These are phyloP conservation scores for Rallus crepitans DNA, from an alignment of 2,797 vertebrate genomes.

Conservation along the genomic window DNA sequence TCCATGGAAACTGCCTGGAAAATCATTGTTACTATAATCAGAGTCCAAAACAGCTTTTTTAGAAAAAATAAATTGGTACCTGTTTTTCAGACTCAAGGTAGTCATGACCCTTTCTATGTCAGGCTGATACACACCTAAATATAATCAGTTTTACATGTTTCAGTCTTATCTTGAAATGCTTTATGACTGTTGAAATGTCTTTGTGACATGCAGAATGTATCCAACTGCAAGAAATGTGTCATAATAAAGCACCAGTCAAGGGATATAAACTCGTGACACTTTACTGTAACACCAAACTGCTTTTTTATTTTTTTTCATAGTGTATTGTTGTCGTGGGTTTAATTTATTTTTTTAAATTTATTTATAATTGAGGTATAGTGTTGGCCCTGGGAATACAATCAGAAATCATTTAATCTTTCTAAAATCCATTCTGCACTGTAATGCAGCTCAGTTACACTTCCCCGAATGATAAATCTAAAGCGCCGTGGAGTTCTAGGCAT, in stretches of 20 bases:
- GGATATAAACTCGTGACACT: neutral
- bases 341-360: neutral
- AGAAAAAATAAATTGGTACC: neutral
- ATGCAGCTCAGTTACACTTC: neutral
- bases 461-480: neutral
- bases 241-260: neutral
- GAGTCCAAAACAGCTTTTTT: neutral
- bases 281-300: neutral
- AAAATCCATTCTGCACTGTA: constrained; percentile 25
- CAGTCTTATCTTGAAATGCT: neutral
- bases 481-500: neutral
- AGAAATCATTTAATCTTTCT: constrained; percentile 7
- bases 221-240: neutral
- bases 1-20: neutral
- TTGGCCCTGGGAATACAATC: neutral
- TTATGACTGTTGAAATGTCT: neutral
- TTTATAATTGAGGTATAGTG: neutral
- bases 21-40: neutral
- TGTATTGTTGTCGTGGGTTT: neutral
- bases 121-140: neutral
- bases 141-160: neutral
- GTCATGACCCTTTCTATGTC: neutral
- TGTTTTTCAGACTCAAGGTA: neutral
- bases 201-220: neutral
- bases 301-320: neutral